phyloP scores from a whole-genome alignment of 2,888 invertebrate genomes.

The Melanotus villosus region DNA sequence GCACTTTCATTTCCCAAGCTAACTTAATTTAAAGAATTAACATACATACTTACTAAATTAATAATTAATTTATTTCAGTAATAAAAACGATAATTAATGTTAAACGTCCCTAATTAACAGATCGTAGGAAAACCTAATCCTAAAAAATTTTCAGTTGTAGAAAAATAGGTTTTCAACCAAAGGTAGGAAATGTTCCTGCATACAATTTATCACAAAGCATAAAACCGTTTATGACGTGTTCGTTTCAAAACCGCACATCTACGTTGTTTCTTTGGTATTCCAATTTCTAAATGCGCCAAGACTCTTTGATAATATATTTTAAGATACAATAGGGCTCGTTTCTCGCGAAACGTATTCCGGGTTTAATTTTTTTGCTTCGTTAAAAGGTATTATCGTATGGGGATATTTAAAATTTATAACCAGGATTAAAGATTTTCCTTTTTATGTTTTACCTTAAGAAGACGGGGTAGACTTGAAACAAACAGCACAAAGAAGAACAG shows the following conservation, averaged over 20 bases:
- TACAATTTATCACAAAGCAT: not conserved
- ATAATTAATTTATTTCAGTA: too few species aligned
- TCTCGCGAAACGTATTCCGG: too few species aligned
- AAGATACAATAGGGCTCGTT: not conserved
- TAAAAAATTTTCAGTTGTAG: too few species aligned
- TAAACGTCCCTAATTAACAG: too few species aligned
- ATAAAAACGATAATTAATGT: too few species aligned
- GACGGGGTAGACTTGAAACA: not conserved
- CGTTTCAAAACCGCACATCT: not conserved
- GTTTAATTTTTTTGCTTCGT: not conserved
- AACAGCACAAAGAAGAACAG: slow-evolving; percentile 12
- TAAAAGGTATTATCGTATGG: not conserved
- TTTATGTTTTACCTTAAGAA: slow-evolving; percentile 8
- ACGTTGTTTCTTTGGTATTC: slow-evolving; percentile 3
- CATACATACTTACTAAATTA: too few species aligned
- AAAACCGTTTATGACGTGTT: slow-evolving; percentile 11
- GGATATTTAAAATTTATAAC: slow-evolving; percentile 29
- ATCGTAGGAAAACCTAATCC: too few species aligned
- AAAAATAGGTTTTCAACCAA: too few species aligned
- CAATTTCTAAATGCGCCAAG: slow-evolving; percentile 16
- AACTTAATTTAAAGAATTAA: too few species aligned
- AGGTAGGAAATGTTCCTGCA: too few species aligned
- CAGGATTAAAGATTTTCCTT: slow-evolving; percentile 19
- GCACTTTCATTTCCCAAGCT: too few species aligned
- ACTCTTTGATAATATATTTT: not conserved